These are phyloP conservation scores for Chymomyza costata DNA, from an alignment of 1,140 invertebrate species.

Conservation along the genomic window DNA sequence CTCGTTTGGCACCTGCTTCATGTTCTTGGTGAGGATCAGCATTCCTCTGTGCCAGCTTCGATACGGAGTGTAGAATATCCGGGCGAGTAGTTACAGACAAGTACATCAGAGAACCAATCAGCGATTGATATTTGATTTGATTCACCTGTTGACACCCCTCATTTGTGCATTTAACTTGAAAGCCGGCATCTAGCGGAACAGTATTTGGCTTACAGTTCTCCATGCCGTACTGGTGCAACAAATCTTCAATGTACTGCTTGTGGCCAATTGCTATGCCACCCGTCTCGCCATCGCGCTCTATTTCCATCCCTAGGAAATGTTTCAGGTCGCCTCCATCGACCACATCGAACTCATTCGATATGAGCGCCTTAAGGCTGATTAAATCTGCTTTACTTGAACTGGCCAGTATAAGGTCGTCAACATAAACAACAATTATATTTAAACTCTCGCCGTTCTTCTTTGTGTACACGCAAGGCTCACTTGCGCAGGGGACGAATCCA, in stretches of 20 bases:
- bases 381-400: constrained; percentile 7
- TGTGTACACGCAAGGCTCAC: constrained; percentile 11
- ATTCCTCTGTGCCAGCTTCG: constrained; percentile 13
- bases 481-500: constrained; percentile 1
- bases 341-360: constrained; percentile 43
- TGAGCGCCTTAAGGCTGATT: constrained; percentile 4
- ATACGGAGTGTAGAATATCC: constrained; percentile 16
- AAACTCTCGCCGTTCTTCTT: neutral
- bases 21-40: constrained; percentile 8
- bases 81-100: constrained; percentile 5
- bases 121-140: constrained; percentile 10
- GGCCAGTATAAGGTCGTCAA: constrained; percentile 10
- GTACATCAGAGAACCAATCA: constrained; percentile 10
- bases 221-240: constrained; percentile 19
- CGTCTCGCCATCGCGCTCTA: constrained; percentile 27
- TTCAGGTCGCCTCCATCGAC: constrained; percentile 16
- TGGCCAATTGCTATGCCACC: constrained; percentile 16
- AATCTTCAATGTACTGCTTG: constrained; percentile 15
- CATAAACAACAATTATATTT: constrained; percentile 9
- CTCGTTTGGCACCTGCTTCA: constrained; percentile 4
- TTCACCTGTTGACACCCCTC: constrained; percentile 2
- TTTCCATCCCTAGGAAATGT: constrained; percentile 60
- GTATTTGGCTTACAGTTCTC: constrained; percentile 7
- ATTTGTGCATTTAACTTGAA: constrained; percentile 12
- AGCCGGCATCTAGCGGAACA: constrained; percentile 4